phyloP scores from a whole-genome alignment of 1,140 invertebrate genomes.

The Leptonema lineaticorne region DNA sequence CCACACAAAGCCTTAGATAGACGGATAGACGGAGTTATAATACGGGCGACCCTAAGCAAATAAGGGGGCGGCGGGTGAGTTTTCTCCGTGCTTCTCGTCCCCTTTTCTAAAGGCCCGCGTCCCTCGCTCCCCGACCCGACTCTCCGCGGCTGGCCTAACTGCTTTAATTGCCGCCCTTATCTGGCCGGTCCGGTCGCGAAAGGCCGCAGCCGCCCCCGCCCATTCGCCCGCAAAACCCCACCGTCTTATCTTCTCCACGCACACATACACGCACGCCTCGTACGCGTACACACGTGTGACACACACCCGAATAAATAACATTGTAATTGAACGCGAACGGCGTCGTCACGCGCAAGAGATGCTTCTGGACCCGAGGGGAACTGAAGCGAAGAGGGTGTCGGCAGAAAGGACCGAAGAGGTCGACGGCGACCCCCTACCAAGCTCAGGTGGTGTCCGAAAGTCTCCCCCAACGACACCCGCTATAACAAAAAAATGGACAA shows the following conservation, averaged over 20 bases:
- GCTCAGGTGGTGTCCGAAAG: slow-evolving; percentile 18
- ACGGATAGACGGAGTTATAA: slow-evolving; percentile 37
- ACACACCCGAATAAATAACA: slow-evolving; percentile 49
- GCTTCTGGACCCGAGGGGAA: background rate
- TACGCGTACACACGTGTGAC: slow-evolving; percentile 29
- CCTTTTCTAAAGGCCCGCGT: slow-evolving; percentile 16
- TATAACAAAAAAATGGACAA: background rate
- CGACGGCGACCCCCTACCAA: background rate
- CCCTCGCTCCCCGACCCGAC: slow-evolving; percentile 19
- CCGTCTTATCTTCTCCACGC: slow-evolving; percentile 54
- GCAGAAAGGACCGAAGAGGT: background rate
- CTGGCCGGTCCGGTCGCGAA: slow-evolving; percentile 38
- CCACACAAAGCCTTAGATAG: slow-evolving; percentile 41
- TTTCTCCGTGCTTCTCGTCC: slow-evolving; percentile 5
- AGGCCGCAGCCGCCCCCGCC: slow-evolving; percentile 32
- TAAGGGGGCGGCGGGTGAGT: slow-evolving; percentile 26
- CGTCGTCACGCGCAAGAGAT: slow-evolving; percentile 42
- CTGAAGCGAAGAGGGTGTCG: background rate
- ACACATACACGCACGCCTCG: slow-evolving; percentile 45
- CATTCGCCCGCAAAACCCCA: slow-evolving; percentile 40
- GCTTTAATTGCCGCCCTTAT: slow-evolving; percentile 42
- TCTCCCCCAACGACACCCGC: background rate
- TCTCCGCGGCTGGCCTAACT: slow-evolving; percentile 31
- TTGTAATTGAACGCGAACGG: slow-evolving; percentile 55
- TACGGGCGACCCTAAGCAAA: slow-evolving; percentile 41